These are phyloP conservation scores for Falco naumanni DNA, from an alignment of 2,797 vertebrate species.

Conservation along the genomic window DNA sequence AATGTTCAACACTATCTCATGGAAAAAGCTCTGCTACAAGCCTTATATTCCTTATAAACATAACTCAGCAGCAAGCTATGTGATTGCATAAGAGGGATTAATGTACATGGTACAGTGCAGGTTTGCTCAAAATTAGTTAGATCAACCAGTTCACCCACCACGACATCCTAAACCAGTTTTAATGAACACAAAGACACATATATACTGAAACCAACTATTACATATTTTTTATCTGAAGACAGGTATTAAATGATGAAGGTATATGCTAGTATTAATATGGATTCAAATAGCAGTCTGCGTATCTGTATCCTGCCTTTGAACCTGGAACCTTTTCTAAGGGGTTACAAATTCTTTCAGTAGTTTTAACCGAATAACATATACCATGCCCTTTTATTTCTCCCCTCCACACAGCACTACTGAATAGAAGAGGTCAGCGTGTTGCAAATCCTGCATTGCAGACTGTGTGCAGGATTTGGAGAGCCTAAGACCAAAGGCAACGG, in stretches of 20 bases:
- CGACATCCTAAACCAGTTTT: neutral
- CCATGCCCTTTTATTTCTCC: neutral
- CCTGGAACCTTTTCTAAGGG: neutral
- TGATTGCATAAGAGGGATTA: neutral
- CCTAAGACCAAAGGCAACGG: neutral
- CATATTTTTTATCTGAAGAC: neutral
- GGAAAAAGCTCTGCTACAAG: neutral
- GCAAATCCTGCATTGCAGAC: neutral
- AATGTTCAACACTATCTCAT: neutral
- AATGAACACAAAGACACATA: neutral
- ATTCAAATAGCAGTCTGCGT: neutral
- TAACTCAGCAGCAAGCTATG: fast-evolving
- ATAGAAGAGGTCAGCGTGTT: neutral
- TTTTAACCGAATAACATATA: neutral
- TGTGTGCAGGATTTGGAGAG: neutral
- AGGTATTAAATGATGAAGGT: neutral
- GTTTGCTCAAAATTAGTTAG: neutral
- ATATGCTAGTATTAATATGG: fast-evolving
- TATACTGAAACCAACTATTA: neutral
- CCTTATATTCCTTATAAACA: neutral
- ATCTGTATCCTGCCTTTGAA: neutral
- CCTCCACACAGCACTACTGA: neutral
- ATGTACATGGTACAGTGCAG: neutral
- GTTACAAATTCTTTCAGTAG: neutral
- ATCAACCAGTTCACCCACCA: neutral